These are phyloP conservation scores for Deladenus siricidicola DNA, from an alignment of 2,888 invertebrate genomes.

Conservation along the genomic window DNA sequence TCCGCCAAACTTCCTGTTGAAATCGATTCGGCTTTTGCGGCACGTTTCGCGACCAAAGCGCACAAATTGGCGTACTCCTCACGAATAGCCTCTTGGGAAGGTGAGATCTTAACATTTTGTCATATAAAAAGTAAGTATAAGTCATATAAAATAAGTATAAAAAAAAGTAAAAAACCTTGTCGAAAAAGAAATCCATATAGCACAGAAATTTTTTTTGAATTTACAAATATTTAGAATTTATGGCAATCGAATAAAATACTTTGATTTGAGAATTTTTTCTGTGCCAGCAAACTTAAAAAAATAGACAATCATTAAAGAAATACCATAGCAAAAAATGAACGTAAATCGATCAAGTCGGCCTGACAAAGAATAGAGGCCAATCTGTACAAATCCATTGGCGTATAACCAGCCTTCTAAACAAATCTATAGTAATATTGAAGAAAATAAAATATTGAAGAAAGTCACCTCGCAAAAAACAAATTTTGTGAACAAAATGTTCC, in stretches of 20 bases:
- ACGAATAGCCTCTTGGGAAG: conserved; percentile 33
- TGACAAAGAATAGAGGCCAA: conserved; percentile 82
- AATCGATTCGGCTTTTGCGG: conserved; percentile 28
- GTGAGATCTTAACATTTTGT: conserved; percentile 33
- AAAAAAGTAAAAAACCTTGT: not conserved
- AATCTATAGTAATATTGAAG: not conserved
- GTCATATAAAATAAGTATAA: not conserved
- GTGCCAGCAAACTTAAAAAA: not conserved
- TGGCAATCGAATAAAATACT: too few species aligned
- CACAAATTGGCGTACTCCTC: conserved; percentile 27
- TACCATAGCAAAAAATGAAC: conserved; percentile 85
- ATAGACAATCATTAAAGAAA: not conserved
- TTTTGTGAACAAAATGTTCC: conserved; percentile 90
- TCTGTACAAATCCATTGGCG: conserved; percentile 55
- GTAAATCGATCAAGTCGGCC: conserved; percentile 73
- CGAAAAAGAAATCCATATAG: not conserved
- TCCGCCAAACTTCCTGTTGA: conserved; percentile 15
- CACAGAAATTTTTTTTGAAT: conserved; percentile 58
- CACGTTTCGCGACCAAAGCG: conserved; percentile 20
- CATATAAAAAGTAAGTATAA: too few species aligned
- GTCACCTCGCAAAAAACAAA: conserved; percentile 61
- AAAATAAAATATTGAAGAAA: not conserved
- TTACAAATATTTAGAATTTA: too few species aligned
- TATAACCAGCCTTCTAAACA: conserved; percentile 14
- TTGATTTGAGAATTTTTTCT: conserved; percentile 60